Conservation (phyloP, 2,113 vertebrate species). For the Choloepus hoffmanni region DNA sequence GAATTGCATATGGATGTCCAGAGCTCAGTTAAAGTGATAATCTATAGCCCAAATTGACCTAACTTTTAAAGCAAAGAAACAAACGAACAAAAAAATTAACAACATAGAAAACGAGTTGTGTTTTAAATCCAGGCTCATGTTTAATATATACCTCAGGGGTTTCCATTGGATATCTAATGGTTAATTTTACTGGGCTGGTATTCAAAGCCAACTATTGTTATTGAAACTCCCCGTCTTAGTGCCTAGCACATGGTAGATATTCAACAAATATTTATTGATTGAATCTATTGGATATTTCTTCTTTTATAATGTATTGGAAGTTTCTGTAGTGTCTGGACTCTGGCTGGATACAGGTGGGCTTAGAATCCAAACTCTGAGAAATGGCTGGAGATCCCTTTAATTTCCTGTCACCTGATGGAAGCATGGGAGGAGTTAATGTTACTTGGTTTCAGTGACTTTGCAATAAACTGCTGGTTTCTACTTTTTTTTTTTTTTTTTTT, state of each 20-base stretch:
- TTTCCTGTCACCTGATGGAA: neutral
- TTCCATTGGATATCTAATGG: neutral
- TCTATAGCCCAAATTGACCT: neutral
- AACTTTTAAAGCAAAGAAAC: conserved; percentile 37
- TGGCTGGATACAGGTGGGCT: neutral
- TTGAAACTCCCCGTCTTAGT: neutral
- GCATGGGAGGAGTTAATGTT: neutral
- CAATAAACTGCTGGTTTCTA: neutral
- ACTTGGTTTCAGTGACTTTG: neutral
- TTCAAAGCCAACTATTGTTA: neutral
- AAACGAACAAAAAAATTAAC: neutral
- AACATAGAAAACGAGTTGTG: neutral
- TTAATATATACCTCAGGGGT: neutral
- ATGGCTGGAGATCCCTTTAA: neutral
- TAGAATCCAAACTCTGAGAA: neutral
- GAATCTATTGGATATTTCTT: neutral
- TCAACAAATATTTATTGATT: conserved; percentile 17
- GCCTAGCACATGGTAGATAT: neutral
- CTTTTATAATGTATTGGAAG: neutral
- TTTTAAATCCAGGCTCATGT: conserved; percentile 20
- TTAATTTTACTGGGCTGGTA: neutral
- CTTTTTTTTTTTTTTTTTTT: neutral
- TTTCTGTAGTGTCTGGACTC: neutral
- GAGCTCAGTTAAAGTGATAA: neutral
- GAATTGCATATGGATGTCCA: neutral